A percentile compares a stretch with the other conserved stretches of the same genome.
phyloP scores from a whole-genome alignment of 2,888 invertebrate species.

The Anthrax anthrax region DNA sequence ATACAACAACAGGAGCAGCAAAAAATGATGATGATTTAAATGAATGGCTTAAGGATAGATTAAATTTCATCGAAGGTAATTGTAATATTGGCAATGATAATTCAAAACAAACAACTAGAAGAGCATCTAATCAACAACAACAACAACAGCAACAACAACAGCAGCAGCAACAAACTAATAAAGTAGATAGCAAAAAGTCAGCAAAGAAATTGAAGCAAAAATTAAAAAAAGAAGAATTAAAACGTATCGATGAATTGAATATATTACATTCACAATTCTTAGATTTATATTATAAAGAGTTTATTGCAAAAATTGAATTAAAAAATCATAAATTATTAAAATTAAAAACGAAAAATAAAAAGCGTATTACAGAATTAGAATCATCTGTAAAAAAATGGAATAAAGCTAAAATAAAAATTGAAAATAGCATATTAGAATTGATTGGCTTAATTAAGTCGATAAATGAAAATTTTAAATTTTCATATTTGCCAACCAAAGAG shows the following conservation, averaged over 20 bases:
- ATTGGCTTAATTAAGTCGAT: conserved; percentile 30
- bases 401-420: conserved; percentile 30
- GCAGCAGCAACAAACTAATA: conserved; percentile 16
- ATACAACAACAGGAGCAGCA: not conserved
- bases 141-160: conserved; percentile 14
- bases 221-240: conserved; percentile 31
- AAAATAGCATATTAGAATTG: conserved; percentile 28
- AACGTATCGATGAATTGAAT: conserved; percentile 28
- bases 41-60: conserved; percentile 30
- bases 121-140: no score
- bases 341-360: conserved; percentile 27
- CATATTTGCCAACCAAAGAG: conserved; percentile 33
- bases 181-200: conserved; percentile 31
- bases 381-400: conserved; percentile 30
- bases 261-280: conserved; percentile 29
- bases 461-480: conserved; percentile 29
- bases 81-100: no score
- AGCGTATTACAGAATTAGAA: conserved; percentile 28
- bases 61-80: conserved; percentile 31
- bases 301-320: conserved; percentile 26
- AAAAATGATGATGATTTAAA: conserved; percentile 20
- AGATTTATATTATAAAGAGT: conserved; percentile 32
- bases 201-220: conserved; percentile 34
- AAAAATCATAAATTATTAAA: conserved; percentile 20
- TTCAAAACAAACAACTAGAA: no score